Conservation (phyloP, 2,888 invertebrate genomes). For the Aspidiotus rigidus region DNA sequence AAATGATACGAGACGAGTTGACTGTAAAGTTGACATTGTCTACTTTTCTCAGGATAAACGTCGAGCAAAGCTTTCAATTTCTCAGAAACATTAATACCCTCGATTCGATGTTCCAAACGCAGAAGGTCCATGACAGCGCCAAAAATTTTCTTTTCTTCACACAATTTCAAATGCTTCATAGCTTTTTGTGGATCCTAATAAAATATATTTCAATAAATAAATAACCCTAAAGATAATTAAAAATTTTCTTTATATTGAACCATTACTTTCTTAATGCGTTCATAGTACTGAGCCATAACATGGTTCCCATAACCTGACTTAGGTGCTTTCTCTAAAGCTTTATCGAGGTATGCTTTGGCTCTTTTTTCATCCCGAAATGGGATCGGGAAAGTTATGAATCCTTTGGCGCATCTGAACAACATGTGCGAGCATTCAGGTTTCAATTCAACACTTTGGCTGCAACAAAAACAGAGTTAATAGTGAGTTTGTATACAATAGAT, state of each 20-base stretch:
- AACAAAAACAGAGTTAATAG: background rate
- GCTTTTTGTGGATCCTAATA: slow-evolving; percentile 10
- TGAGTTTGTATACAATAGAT: background rate
- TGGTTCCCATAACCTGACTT: slow-evolving; percentile 15
- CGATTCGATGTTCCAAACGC: background rate
- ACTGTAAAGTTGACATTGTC: slow-evolving; percentile 3
- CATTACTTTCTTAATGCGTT: slow-evolving; percentile 9
- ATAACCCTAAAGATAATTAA: background rate
- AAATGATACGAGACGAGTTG: slow-evolving; percentile 17
- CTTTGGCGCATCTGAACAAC: slow-evolving; percentile 12
- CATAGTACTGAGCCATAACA: slow-evolving; percentile 17
- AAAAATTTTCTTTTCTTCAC: slow-evolving; percentile 2
- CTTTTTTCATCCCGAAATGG: background rate
- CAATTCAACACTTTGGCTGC: slow-evolving; percentile 11
- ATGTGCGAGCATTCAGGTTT: slow-evolving; percentile 17
- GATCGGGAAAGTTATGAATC: slow-evolving; percentile 10
- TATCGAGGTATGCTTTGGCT: background rate
- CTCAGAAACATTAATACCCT: background rate
- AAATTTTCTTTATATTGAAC: background rate
- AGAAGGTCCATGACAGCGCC: slow-evolving; percentile 18
- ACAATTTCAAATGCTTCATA: background rate
- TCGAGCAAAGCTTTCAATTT: background rate
- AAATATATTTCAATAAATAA: slow-evolving; percentile 2
- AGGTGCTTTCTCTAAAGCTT: background rate
- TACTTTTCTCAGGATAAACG: background rate